Base-by-base conservation (phyloP, 2,888 invertebrate species). In the Leptogaster cylindrica region DNA sequence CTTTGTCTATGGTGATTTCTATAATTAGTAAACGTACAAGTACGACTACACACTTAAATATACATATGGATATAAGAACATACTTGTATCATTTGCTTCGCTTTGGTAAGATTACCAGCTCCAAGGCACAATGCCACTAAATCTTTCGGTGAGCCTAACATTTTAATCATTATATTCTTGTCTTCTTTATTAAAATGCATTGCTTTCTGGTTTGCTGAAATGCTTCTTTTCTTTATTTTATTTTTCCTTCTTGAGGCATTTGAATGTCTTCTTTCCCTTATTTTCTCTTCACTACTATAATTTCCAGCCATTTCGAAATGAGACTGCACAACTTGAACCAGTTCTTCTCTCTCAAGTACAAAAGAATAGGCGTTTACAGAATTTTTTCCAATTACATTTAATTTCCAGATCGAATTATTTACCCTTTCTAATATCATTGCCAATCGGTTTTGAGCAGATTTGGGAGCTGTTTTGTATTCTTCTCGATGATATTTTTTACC, bases 1-100 rank as follows among this genome's bases (percentile, higher is more conserved):
- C n/a, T n/a, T n/a, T n/a, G n/a, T n/a, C n/a, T n/a, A n/a, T n/a
- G n/a, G n/a, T n/a, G n/a, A n/a, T n/a, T n/a, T n/a, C n/a, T n/a
- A n/a, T n/a, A n/a, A n/a, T n/a, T n/a, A n/a, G n/a, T n/a, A n/a
- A n/a, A n/a, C n/a, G n/a, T n/a, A n/a, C n/a, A n/a, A n/a, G n/a
- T n/a, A n/a, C n/a, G n/a, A n/a, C n/a, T n/a, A n/a, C n/a, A n/a
- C n/a, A n/a, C n/a, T n/a, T n/a, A n/a, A n/a, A n/a, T n/a, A n/a
- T n/a, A n/a, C n/a, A n/a, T n/a, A n/a, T n/a, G n/a, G n/a, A 12
- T 18, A 10, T 31, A n/a, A 58, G 4, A 16, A 68, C 72, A 83
- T 82, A 93, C 93, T 88, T 91, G 86, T 73, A 92, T 86, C 69
- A 93, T 91, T 81, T 91, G 87, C 74, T 88, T 87, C 0, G 91